Conservation (phyloP, 2,797 vertebrate genomes). For the Eremophila alpestris region DNA sequence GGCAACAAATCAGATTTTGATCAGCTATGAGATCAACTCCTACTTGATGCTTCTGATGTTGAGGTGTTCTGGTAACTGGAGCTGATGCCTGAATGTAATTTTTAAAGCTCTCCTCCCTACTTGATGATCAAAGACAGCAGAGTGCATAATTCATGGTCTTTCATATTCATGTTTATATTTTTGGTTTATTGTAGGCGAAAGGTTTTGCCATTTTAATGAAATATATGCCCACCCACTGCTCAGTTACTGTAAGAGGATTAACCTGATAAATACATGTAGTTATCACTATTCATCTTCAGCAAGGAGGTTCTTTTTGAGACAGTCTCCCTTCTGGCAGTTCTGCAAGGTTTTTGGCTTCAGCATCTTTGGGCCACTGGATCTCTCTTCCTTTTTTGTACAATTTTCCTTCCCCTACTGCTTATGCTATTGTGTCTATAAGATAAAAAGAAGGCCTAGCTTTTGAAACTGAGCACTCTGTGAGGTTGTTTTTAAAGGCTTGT, state of each 20-base stretch:
- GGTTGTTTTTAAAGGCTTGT: neutral
- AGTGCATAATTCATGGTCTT: slow-evolving; percentile 44
- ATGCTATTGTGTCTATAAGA: neutral
- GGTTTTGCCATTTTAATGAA: slow-evolving; percentile 37
- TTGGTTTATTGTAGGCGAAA: slow-evolving; percentile 5
- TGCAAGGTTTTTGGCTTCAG: neutral
- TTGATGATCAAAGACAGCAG: slow-evolving; percentile 23
- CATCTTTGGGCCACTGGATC: neutral
- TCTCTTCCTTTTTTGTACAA: neutral
- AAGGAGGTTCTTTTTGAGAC: neutral
- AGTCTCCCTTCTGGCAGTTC: neutral
- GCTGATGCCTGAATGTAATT: neutral
- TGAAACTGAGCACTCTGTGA: neutral
- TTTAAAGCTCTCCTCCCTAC: neutral
- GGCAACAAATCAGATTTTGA: slow-evolving; percentile 33
- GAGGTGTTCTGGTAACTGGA: slow-evolving; percentile 5
- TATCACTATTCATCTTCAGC: neutral
- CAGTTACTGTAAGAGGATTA: neutral
- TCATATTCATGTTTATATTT: slow-evolving; percentile 52
- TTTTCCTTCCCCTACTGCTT: neutral
- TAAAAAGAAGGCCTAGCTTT: neutral
- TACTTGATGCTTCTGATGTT: neutral
- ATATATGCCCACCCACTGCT: neutral
- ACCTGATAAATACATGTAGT: neutral
- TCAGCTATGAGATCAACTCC: neutral